Evolutionary conservation across 2,113 vertebrate species (phyloP), one percentile per base, ranked within the genome.

Genomic region (Gobiocypris rarus): DNA sequence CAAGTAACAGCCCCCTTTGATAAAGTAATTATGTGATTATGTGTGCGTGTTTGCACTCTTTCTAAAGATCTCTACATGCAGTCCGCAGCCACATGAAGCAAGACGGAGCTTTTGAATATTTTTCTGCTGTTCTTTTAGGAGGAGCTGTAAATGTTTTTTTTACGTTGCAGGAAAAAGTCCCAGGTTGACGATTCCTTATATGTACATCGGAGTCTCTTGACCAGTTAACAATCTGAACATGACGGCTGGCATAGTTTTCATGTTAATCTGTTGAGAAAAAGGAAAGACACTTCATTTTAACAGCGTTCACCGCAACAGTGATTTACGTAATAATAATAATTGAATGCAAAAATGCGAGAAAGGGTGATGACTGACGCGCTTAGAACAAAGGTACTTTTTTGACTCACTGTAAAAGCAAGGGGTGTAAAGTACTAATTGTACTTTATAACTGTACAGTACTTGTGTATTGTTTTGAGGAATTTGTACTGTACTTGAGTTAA

Each of bases 201-300:
- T 98, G 94, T 99, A 99, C 54, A 98, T 84, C 0, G 98, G 98
- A 0, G 97, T 97, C 94, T 99, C 98, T 85, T 99, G 98, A 80
- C 98, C 98, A 0, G 98, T 99, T 63, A 99, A 96, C 61, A 99
- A 95, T 90, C 98, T 94, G 94, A 98, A 99, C 98, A 99, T 99
- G 88, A 98, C 97, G 0, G 98, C 98, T 2, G 98, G 98, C 98
- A 99, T 99, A 0, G 98, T 99, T 95, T 98, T 99, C 98, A 99
- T 99, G 90, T 99, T 98, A 86, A 99, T 99, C 98, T 99, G 94
- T 84, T 22, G 84, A 85, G 17, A 75, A 70, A 63, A 38, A 81
- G 58, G 87, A 17, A 84, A 61, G 59, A 75, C 14, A 31, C n/a
- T 0, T 75, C 8, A 26, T 3, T 77, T 56, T 34, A 77, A 58